phyloP scores from a whole-genome alignment of 2,113 vertebrate genomes.

The Isurus oxyrinchus region DNA sequence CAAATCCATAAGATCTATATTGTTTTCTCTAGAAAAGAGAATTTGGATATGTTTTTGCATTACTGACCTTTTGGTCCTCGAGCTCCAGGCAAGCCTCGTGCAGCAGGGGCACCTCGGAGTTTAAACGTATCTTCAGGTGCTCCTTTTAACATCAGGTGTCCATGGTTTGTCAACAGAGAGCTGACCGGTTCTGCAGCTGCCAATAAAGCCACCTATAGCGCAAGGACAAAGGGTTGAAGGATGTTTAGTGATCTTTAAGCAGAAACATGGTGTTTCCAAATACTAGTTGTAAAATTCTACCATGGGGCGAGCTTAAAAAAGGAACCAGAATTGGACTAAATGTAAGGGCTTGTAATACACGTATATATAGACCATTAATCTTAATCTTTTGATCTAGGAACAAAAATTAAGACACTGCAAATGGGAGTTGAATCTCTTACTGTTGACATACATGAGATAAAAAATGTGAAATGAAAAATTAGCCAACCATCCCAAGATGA shows the following conservation, averaged over 20 bases:
- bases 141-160: slow-evolving; percentile 45
- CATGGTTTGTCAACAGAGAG: slow-evolving; percentile 46
- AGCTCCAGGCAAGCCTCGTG: slow-evolving; percentile 68
- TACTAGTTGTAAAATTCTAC: not conserved
- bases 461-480: not conserved
- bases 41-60: not conserved
- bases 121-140: slow-evolving; percentile 43
- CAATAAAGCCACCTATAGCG: slow-evolving; percentile 70
- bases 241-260: not conserved
- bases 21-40: not conserved
- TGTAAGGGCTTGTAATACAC: not conserved
- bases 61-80: slow-evolving; percentile 62
- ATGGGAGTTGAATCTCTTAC: not conserved
- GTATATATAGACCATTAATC: not conserved
- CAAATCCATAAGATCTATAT: not conserved
- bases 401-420: not conserved
- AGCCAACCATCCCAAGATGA: not conserved
- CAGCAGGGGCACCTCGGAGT: slow-evolving; percentile 62
- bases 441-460: not conserved
- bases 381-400: not conserved
- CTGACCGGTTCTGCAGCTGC: slow-evolving; percentile 39
- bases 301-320: not conserved
- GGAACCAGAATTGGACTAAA: not conserved
- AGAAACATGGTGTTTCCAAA: not conserved
- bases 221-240: slow-evolving; percentile 37